Base-by-base conservation (phyloP, 2,888 invertebrate species). In the Muschampia plurimacula region DNA sequence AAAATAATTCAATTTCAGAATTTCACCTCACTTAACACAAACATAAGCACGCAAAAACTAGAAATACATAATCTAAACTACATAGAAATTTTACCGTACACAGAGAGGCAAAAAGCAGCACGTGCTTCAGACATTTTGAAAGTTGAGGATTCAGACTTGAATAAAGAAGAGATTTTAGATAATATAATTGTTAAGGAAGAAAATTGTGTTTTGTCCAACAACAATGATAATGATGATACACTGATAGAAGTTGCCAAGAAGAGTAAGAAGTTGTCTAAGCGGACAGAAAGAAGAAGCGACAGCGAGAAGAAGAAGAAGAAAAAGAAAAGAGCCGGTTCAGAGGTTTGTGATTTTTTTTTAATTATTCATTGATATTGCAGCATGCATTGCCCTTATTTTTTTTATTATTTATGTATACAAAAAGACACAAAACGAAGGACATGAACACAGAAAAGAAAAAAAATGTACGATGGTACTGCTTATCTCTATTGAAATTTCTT, bases 211-310 rank as follows among this genome's bases (percentile, higher is more conserved):
- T 64, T 22, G 1, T 39, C 39, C 6, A 41, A 41, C 1, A 41
- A 5, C 8, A 55, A 70, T 22, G 76, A 70, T 22, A 74, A 70
- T 59, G 75, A 75, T n/a, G 77, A 73, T 44, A 77, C 78, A 0
- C 69, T 83, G 7, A 78, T 82, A 67, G 78, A 77, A 32, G 71
- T 74, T 12, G 77, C 65, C 3, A 80, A 77, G 63, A 82, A 77
- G 22, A 82, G 1, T 28, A 55, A 22, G 55, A 78, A 13, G 55
- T 67, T 77, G 79, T 72, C 39, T 77, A 82, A 75, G 72, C 73
- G 75, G 72, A 10, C 76, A 32, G 59, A 79, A 71, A 22, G 22
- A 22, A 22, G 22, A 22, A 22, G 22, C 22, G 22, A 22, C 22
- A 22, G 22, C 22, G 22, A 22, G 22, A 22, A 22, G 22, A 22